Conservation (phyloP, 2,797 vertebrate genomes). For the Pteropus rufus region DNA sequence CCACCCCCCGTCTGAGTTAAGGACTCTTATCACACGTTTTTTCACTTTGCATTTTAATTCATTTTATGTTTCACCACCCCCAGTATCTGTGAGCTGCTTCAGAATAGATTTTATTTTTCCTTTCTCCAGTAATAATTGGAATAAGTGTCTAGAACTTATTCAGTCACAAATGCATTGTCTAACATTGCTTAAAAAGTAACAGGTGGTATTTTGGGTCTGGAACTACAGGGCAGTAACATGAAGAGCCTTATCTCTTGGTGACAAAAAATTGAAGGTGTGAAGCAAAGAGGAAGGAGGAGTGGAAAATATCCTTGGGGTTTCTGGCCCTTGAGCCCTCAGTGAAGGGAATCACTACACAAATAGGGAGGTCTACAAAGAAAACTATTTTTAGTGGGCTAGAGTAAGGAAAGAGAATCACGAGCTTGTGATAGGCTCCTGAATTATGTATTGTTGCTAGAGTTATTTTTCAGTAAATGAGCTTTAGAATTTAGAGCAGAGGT, state of each 20-base stretch:
- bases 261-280: background rate
- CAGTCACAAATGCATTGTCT: background rate
- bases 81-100: background rate
- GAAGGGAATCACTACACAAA: background rate
- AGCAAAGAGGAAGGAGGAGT: background rate
- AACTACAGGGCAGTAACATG: background rate
- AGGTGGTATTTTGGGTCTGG: background rate
- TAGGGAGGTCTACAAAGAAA: background rate
- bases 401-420: conserved; percentile 12
- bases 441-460: background rate
- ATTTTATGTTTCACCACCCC: background rate
- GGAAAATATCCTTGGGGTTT: background rate
- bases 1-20: background rate
- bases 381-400: background rate
- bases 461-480: background rate
- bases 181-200: background rate
- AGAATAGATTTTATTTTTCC: background rate
- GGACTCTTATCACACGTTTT: background rate
- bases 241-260: background rate
- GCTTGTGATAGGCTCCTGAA: background rate
- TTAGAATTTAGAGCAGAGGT: background rate
- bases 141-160: background rate
- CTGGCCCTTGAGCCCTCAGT: background rate
- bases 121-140: background rate
- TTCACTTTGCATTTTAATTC: background rate